Base-by-base conservation (phyloP, 2,888 invertebrate genomes). In the Podotricha telesiphe region DNA sequence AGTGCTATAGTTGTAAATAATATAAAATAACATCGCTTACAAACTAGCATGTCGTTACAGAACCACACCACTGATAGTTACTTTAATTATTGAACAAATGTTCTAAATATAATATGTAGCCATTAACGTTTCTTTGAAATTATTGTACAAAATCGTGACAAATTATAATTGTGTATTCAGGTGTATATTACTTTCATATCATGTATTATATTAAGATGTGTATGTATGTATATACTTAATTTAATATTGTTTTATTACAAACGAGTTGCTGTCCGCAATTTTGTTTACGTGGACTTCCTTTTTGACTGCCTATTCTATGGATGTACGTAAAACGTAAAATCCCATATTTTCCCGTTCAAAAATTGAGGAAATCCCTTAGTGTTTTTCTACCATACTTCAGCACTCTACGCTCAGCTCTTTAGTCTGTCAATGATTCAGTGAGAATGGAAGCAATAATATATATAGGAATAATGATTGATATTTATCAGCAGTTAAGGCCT, bases 71-170 rank as follows among this genome's bases (percentile, higher is more conserved):
- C 66, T 28, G 51, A 56, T 58, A 37, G 59, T 53, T 56, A 70
- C 69, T 65, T 34, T 40, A 67, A 63, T 68, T 67, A 11, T 45
- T 45, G 17, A 28, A 69, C 71, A 69, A 69, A 37, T 59, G 59
- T 37, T 45, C 45, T 28, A 62, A 62, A 48, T 48, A 47, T 70
- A 63, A 68, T 65, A 67, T 63, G 69, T 51, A 56, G 61, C 40
- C 40, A 50, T 68, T 67, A 64, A 65, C 70, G 70, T 68, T 71
- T 67, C 53, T 67, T 61, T 61, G 64, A 67, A 74, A 72, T 74
- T 75, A 75, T 76, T 75, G 71, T 81, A 59, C 71, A 79, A 79
- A 80, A 74, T 83, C 84, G 83, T 87, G 86, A 86, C 81, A 78
- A 78, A 75, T 67, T 56, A 65, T 79, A 59, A 62, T 67, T 73